Evolutionary conservation across 2,888 invertebrate genomes (phyloP).

Genomic region (Dryobotodes eremita): DNA sequence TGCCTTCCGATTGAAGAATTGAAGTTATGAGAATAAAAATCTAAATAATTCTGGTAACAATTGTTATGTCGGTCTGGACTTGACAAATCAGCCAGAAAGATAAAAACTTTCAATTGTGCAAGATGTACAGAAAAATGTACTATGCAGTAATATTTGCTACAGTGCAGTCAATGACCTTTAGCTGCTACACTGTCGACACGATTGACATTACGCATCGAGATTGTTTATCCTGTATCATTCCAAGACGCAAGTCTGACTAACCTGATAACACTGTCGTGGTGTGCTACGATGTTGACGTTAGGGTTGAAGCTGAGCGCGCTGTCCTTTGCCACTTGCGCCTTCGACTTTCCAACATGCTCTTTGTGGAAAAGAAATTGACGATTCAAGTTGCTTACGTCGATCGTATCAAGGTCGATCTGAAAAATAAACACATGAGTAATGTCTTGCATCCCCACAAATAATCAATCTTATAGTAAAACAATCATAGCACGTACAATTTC

Average conservation of each 20-base stretch:
- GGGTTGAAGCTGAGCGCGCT: constrained; percentile 97
- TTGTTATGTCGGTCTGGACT: not conserved
- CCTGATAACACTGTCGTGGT: constrained; percentile 98
- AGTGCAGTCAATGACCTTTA: constrained; percentile 55
- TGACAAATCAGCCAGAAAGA: not conserved
- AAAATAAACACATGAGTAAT: constrained; percentile 70
- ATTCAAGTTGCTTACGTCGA: constrained; percentile 99
- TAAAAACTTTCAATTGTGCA: not conserved
- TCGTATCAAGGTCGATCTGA: constrained; percentile 99
- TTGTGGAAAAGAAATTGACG: constrained; percentile 99
- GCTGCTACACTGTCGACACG: constrained; percentile 3
- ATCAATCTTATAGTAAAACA: constrained; percentile 22
- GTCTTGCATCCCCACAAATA: not conserved
- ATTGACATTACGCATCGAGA: constrained; percentile 10
- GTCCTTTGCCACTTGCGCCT: constrained; percentile 97
- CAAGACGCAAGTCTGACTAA: constrained; percentile 78
- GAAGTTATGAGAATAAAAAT: not conserved
- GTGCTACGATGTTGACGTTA: constrained; percentile 96
- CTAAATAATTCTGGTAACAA: not conserved
- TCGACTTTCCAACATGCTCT: constrained; percentile 99
- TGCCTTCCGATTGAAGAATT: not conserved
- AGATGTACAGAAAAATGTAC: not conserved
- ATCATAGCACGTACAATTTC: constrained; percentile 94
- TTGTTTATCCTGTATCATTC: constrained; percentile 36
- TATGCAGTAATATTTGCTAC: constrained; percentile 5